Evolutionary conservation across 2,888 invertebrate genomes (phyloP), one percentile per base, ranked within the genome.

Genomic region (Drosophila anomalata): DNA sequence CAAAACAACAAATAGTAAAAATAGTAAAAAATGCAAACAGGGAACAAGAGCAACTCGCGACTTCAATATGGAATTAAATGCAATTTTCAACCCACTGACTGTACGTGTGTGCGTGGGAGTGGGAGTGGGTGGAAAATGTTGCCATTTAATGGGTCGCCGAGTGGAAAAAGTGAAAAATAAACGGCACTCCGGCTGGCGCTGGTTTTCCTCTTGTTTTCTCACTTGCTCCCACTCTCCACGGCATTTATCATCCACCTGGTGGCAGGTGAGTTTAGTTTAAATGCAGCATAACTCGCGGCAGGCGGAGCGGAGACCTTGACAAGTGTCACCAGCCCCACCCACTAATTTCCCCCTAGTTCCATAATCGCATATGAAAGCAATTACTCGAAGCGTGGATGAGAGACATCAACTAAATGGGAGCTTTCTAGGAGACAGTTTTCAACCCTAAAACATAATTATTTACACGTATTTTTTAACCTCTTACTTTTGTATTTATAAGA

Each of bases 81-180:
- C 67, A 67, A 56, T 72, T 59, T 14, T 46, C 33, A 44, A 48
- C 52, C 52, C 53, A 65, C 58, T 56, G 55, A 7, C 46, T 29
- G 12, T 5, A 6, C 8, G 9, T 33, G 17, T 12, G 60, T 22
- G 22, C 6, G 11, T 33, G 12, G 29, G 22, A n/a, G 11, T 33
- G 12, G 29, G 22, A n/a, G 46, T 46, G 14, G 29, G 14, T 29
- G 12, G 51, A 61, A 59, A 65, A 65, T 60, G 67, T 66, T 57
- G 60, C 71, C 69, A 78, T 83, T 80, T 77, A 83, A 76, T 76
- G 73, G 72, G 61, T 63, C 74, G 72, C 59, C 66, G 74, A 73
- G 77, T 79, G 79, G 66, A 76, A 82, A 36, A 82, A 77, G 73
- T 77, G 77, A 72, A 77, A 83, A 82, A 79, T 79, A 61, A 75